These are phyloP conservation scores for Brachionus koreanus DNA, from an alignment of 1,140 invertebrate species.

Conservation along the genomic window DNA sequence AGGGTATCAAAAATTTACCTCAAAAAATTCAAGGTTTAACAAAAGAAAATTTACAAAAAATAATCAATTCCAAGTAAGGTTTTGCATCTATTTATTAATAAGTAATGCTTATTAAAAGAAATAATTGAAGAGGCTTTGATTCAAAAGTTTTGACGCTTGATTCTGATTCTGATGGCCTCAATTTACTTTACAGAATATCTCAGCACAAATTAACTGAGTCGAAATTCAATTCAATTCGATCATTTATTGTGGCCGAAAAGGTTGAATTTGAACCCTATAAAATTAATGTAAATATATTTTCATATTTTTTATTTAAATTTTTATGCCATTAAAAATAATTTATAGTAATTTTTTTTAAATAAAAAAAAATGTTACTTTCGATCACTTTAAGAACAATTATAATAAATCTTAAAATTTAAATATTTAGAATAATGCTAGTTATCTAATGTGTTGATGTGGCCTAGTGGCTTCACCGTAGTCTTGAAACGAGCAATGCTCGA, in stretches of 20 bases:
- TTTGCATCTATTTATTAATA: not conserved
- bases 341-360: not conserved
- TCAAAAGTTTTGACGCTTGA: constrained; percentile 76
- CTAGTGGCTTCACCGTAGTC: not conserved
- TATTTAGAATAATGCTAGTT: not conserved
- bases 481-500: not conserved
- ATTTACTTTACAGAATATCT: constrained; percentile 73
- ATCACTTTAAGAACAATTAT: too few species aligned
- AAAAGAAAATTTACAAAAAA: constrained; percentile 72
- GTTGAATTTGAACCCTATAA: constrained; percentile 66
- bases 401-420: too few species aligned
- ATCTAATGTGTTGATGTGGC: not conserved
- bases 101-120: not conserved
- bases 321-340: too few species aligned
- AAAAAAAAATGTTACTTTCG: too few species aligned
- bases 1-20: constrained; percentile 23
- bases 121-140: constrained; percentile 64
- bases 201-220: constrained; percentile 73
- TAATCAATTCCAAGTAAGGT: constrained; percentile 67
- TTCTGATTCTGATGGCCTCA: constrained; percentile 70
- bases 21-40: constrained; percentile 66
- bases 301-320: not conserved
- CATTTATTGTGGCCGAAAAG: constrained; percentile 75
- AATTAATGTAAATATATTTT: constrained; percentile 48
- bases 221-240: constrained; percentile 70